Base-by-base conservation (phyloP, 2,113 vertebrate genomes). In the Penelope pileata region DNA sequence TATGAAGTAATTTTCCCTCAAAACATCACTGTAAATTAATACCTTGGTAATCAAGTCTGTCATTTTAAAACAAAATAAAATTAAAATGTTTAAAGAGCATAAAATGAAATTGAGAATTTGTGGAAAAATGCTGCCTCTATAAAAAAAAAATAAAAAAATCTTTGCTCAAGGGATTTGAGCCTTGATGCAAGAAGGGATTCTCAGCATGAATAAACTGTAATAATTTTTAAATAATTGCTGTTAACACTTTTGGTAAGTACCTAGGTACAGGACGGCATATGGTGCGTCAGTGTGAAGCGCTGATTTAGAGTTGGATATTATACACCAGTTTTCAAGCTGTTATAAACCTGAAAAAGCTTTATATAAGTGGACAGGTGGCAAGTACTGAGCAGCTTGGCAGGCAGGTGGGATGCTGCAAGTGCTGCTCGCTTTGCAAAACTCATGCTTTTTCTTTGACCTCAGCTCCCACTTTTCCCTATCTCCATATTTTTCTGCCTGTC, bases 151-250 rank as follows among this genome's bases (percentile, higher is more conserved):
- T 15, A 47, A 18, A 32, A 53, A 8, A 3, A 0, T 45, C 30
- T 66, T 3, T 0, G 18, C 60, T 83, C 7, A 15, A n/a, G 74
- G n/a, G 38, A 22, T 63, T 59, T 60, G 64, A 90, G 27, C 83
- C 2, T 42, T 42, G 2, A 6, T 70, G 54, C 59, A 83, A 67
- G 77, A 78, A 88, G 51, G 75, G 87, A 56, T 91, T 60, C 87
- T 93, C 93, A 78, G 60, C 75, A 18, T 91, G 91, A 91, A 48
- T 83, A 81, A 95, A 83, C 79, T 51, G 47, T 86, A 91, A 94
- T 94, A 83, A 91, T 95, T 90, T 93, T 84, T 32, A 89, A 95
- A 87, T 94, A 94, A 96, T 93, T 6, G 9, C 90, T 67, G 64
- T 83, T 91, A 70, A 70, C 38, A 10, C 88, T 94, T 93, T 63